phyloP scores from a whole-genome alignment of 2,797 vertebrate species.

The Jordanella pulchra region DNA sequence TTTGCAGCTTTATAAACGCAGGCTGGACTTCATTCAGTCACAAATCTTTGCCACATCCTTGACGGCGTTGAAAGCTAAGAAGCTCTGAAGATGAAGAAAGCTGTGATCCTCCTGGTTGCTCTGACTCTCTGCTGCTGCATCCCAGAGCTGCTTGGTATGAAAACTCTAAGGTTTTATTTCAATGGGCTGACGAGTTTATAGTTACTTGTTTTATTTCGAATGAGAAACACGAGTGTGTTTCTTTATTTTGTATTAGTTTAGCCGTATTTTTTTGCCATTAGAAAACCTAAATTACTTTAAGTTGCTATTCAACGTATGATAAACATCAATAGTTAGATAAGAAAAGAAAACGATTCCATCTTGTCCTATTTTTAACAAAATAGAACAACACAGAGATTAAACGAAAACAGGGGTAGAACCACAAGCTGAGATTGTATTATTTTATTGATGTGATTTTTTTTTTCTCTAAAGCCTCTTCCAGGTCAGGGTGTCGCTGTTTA shows the following conservation, averaged over 20 bases:
- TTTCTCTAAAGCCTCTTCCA: background rate
- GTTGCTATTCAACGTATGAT: background rate
- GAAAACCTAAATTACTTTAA: background rate
- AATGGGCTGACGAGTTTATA: background rate
- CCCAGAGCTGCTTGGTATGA: constrained; percentile 40
- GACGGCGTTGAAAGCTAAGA: constrained; percentile 15
- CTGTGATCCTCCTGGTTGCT: constrained; percentile 39
- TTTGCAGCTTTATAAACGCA: constrained; percentile 44
- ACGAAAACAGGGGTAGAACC: background rate
- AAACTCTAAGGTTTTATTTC: background rate
- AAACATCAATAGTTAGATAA: too few relatives aligned
- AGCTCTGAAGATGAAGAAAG: constrained; percentile 38
- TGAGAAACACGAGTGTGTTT: background rate
- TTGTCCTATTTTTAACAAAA: background rate
- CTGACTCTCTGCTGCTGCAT: constrained; percentile 56
- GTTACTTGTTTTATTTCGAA: background rate
- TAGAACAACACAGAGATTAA: too few relatives aligned
- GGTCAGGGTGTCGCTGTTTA: constrained; percentile 29
- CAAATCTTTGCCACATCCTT: constrained; percentile 33
- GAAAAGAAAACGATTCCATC: background rate
- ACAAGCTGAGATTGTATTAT: background rate
- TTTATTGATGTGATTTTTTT: background rate
- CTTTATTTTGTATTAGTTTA: background rate
- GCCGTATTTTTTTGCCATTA: background rate
- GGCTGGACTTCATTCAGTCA: constrained; percentile 3